Percentiles rank a stretch among this genome's conserved stretches.
Evolutionary conservation across 2,113 vertebrate species (phyloP).

Genomic region (Tachysurus fulvidraco): DNA sequence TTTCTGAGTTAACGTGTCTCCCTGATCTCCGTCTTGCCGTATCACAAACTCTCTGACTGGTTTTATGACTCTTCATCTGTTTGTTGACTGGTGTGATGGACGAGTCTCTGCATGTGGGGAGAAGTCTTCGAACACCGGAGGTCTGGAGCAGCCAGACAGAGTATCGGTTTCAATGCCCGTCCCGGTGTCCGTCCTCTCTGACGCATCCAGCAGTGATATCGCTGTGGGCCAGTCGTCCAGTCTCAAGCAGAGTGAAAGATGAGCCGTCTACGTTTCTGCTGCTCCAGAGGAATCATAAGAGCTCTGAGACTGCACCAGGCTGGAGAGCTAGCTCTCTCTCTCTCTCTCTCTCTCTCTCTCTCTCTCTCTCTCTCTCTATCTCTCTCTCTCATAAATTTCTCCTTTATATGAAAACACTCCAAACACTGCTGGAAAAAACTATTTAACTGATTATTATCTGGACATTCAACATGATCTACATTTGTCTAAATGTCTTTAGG

Average conservation of each 20-base stretch:
- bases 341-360: not conserved
- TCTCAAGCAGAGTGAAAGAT: constrained; percentile 19
- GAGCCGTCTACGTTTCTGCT: not conserved
- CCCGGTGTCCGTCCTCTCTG: not conserved
- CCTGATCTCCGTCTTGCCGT: not conserved
- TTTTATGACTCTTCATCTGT: not conserved
- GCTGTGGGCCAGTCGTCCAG: not conserved
- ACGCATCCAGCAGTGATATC: not conserved
- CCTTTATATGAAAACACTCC: not conserved
- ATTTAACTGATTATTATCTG: not conserved
- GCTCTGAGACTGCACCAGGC: not conserved
- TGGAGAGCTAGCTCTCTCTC: too few relatives aligned
- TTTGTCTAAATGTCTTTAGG: not conserved
- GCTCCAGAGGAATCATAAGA: constrained; percentile 10
- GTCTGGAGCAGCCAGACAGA: not conserved
- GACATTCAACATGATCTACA: not conserved
- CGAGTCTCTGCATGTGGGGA: not conserved
- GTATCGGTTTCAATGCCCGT: not conserved
- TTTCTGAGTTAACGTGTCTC: not conserved
- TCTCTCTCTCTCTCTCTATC: not conserved
- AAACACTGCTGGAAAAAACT: not conserved
- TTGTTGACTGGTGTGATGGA: not conserved
- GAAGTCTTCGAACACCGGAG: not conserved
- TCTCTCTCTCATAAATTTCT: not conserved
- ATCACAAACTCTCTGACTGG: too few relatives aligned